Base-by-base conservation (phyloP, 2,113 vertebrate species). In the Ceyx margarethae region DNA sequence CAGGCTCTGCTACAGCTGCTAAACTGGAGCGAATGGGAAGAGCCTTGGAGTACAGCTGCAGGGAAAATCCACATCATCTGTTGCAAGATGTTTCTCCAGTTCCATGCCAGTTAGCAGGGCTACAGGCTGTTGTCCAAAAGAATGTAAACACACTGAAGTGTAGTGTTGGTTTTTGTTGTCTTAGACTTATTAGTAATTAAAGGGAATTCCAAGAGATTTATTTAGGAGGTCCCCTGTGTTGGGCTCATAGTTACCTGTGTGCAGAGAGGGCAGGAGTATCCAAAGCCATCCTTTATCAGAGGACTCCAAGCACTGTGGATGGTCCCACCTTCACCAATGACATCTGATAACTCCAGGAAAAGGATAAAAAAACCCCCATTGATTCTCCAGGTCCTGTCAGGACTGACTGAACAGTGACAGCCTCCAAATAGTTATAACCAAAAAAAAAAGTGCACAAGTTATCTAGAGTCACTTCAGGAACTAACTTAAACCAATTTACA, bases 321-420 rank as follows among this genome's bases (percentile, higher is more conserved):
- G 26, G 10, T 12, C 15, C 42, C 65, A 33, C 46, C 81, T 56
- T 62, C n/a, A 29, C 42, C 42, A 25, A 10, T 5, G n/a, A 22
- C n/a, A 53, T 5, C 33, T 20, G 8, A 6, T 23, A 64, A 45
- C 28, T 1, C 1, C 11, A 26, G 7, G 0, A 11, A 40, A 80
- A 53, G 7, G 7, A 16, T 5, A 9, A n/a, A 37, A 11, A 1
- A 50, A 48, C 2, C 21, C 21, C 11, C 48, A 50, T 4, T n/a
- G 25, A 1, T 50, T 80, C 31, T 46, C 51, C 1, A 0, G 54
- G 23, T 9, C 31, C 31, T 53, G 57, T 5, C 80, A 51, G 0
- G 0, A 77, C 26, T 3, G 1, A 20, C n/a, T 48, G 28, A 67
- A 11, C 31, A 50, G 33, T 25, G 7, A 53, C 10, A 45, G 65